Conservation (phyloP, 2,797 vertebrate species). For the Microctenopoma lineatum region DNA sequence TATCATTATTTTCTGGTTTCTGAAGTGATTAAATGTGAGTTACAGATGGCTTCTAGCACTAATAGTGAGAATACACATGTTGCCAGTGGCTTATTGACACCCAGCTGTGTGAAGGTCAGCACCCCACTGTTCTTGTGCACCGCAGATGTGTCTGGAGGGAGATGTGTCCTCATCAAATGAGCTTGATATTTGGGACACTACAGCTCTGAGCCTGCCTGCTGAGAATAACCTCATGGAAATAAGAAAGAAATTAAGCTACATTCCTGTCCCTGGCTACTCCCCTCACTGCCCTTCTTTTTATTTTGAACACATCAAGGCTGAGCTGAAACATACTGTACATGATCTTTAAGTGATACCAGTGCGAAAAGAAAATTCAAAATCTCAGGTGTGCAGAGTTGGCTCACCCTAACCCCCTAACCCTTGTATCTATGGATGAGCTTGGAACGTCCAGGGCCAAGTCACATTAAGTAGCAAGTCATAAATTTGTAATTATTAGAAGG, state of each 20-base stretch:
- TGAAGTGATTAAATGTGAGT: slow-evolving; percentile 16
- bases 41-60: slow-evolving; percentile 4
- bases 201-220: slow-evolving; percentile 18
- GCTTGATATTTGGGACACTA: slow-evolving; percentile 23
- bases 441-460: no score
- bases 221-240: slow-evolving; percentile 14
- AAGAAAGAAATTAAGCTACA: background rate
- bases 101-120: slow-evolving; percentile 49
- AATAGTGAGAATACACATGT: slow-evolving; percentile 30
- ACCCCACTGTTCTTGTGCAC: slow-evolving; percentile 21
- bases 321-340: no score
- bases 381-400: no score
- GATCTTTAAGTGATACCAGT: no score
- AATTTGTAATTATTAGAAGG: no score
- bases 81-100: slow-evolving; percentile 15
- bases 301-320: no score
- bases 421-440: no score
- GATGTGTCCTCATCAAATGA: slow-evolving; percentile 17
- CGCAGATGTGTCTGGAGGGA: slow-evolving; percentile 7
- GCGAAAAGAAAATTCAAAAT: no score
- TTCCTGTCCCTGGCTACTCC: no score
- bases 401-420: no score
- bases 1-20: background rate
- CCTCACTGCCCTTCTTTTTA: no score
- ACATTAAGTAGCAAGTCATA: no score